These are phyloP conservation scores for Sinocyclocheilus rhinocerous DNA, from an alignment of 2,113 vertebrate species.

Conservation along the genomic window DNA sequence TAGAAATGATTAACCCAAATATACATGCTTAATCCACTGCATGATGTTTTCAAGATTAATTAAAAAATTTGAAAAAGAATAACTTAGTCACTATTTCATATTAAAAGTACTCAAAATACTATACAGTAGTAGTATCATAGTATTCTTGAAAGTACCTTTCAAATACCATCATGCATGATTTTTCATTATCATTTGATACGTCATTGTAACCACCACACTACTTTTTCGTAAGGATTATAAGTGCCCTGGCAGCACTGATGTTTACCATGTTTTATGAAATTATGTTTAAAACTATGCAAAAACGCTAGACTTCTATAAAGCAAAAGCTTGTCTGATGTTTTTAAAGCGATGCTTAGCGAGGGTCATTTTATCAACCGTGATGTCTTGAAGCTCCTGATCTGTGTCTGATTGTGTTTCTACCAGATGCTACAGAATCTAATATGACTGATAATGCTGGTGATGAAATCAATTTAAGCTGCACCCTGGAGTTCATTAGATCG, in stretches of 20 bases:
- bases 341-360: not conserved
- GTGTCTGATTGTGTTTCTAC: slow-evolving; percentile 43
- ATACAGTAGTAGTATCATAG: not conserved
- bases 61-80: no score
- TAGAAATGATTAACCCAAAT: no score
- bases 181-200: not conserved
- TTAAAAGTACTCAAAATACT: not conserved
- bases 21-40: not conserved
- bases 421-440: slow-evolving; percentile 43
- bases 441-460: slow-evolving; percentile 52
- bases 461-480: slow-evolving; percentile 55
- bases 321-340: not conserved
- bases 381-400: slow-evolving; percentile 18
- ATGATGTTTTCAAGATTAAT: not conserved
- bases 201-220: not conserved
- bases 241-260: not conserved
- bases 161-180: not conserved
- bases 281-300: not conserved
- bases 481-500: slow-evolving; percentile 55
- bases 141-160: not conserved
- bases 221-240: not conserved
- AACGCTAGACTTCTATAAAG: not conserved
- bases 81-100: not conserved
- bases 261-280: not conserved
- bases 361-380: slow-evolving; percentile 9